Evolutionary conservation across 2,888 invertebrate species (phyloP).

Genomic region (Tromatobia lineatoria): DNA sequence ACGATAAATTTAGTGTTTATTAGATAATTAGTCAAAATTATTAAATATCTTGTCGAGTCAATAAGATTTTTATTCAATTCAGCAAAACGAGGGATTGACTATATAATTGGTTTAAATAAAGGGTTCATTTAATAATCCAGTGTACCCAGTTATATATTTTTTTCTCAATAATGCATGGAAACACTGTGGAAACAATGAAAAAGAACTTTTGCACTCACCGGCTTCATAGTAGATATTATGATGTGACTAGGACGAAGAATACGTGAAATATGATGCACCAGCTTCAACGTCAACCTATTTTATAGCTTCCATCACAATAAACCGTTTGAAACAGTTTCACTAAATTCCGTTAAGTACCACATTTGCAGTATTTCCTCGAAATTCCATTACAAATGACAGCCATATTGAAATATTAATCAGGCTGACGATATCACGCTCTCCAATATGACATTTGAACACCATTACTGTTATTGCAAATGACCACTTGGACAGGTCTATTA

Average conservation of each 20-base stretch:
- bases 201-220: conserved; percentile 6
- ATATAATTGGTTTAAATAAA: too few species aligned
- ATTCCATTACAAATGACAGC: neutral
- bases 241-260: neutral
- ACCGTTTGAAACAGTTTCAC: neutral
- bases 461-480: too few species aligned
- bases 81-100: too few species aligned
- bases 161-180: too few species aligned
- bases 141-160: too few species aligned
- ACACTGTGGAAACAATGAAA: neutral
- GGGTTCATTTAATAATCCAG: too few species aligned
- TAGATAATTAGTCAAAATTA: too few species aligned
- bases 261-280: neutral
- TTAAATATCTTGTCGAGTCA: too few species aligned
- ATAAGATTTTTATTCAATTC: too few species aligned
- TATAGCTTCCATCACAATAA: neutral
- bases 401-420: neutral
- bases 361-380: neutral
- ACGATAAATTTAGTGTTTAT: too few species aligned
- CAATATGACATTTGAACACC: neutral
- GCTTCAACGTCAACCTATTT: neutral
- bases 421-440: neutral
- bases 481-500: too few species aligned
- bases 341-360: neutral
- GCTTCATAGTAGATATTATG: conserved; percentile 7